These are phyloP conservation scores for Vireo griseus DNA, from an alignment of 2,797 vertebrate species.

Conservation along the genomic window DNA sequence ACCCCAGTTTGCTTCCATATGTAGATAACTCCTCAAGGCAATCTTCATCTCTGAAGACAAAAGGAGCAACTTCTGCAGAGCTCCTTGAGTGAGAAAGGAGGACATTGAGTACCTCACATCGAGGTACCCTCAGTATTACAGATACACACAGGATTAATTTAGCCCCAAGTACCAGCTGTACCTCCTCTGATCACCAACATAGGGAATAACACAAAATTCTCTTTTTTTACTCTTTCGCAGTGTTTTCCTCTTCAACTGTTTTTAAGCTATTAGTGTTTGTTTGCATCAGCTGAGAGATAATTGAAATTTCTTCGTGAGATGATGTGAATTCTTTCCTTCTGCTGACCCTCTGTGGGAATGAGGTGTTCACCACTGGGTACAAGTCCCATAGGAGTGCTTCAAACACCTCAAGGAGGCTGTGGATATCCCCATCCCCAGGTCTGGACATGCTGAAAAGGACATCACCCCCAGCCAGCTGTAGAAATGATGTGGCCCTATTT, in stretches of 20 bases:
- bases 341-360: background rate
- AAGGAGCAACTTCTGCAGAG: background rate
- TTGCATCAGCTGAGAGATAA: background rate
- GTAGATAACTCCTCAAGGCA: background rate
- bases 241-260: background rate
- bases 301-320: background rate
- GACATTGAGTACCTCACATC: background rate
- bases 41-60: background rate
- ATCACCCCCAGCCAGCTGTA: background rate
- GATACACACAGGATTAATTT: background rate
- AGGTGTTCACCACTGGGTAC: background rate
- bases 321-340: background rate
- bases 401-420: background rate
- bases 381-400: background rate
- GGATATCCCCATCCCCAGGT: background rate
- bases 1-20: background rate
- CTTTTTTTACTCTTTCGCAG: background rate
- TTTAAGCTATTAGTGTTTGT: background rate
- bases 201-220: background rate
- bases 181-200: background rate
- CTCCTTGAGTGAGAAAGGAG: background rate
- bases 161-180: background rate
- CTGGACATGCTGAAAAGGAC: background rate
- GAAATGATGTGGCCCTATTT: no score
- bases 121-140: background rate